phyloP scores from a whole-genome alignment of 2,113 vertebrate species.

The Notarius quadriscutis region DNA sequence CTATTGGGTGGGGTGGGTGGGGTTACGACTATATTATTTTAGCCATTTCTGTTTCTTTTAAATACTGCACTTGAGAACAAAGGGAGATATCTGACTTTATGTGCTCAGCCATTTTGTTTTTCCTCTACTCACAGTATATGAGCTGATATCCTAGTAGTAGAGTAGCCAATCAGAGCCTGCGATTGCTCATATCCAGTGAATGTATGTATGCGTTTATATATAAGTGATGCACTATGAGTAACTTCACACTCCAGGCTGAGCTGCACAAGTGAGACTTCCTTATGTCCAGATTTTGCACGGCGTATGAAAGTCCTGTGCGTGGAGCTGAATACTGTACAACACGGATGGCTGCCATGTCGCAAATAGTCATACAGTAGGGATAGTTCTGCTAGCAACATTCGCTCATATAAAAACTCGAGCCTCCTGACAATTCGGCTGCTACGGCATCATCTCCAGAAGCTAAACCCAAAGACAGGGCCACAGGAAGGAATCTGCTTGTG shows the following conservation, averaged over 20 bases:
- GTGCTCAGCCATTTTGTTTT: too few species aligned
- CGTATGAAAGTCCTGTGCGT: background rate
- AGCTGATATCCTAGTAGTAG: too few species aligned
- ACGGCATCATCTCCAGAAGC: slow-evolving; percentile 25
- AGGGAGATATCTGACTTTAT: too few species aligned
- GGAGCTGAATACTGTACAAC: slow-evolving; percentile 11
- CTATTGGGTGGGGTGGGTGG: too few species aligned
- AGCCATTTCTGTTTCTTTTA: too few species aligned
- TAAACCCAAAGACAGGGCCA: slow-evolving; percentile 12
- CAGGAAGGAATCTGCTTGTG: slow-evolving; percentile 14
- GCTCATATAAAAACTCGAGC: slow-evolving; percentile 18
- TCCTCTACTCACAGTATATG: too few species aligned
- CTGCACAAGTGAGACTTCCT: background rate
- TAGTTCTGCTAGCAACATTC: slow-evolving; percentile 25
- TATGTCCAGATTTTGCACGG: background rate
- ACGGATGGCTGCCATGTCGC: slow-evolving; percentile 5
- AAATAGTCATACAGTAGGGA: background rate
- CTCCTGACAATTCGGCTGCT: slow-evolving; percentile 38
- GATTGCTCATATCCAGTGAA: too few species aligned
- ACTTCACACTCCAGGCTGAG: background rate
- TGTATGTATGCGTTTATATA: too few species aligned
- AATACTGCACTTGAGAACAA: too few species aligned
- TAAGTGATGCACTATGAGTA: background rate
- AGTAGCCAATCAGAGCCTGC: too few species aligned
- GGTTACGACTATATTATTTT: too few species aligned